A percentile compares a stretch with the other conserved stretches of the same genome.
These are phyloP conservation scores for Eulemur macaco DNA, from an alignment of 2,113 vertebrate species.

Conservation along the genomic window DNA sequence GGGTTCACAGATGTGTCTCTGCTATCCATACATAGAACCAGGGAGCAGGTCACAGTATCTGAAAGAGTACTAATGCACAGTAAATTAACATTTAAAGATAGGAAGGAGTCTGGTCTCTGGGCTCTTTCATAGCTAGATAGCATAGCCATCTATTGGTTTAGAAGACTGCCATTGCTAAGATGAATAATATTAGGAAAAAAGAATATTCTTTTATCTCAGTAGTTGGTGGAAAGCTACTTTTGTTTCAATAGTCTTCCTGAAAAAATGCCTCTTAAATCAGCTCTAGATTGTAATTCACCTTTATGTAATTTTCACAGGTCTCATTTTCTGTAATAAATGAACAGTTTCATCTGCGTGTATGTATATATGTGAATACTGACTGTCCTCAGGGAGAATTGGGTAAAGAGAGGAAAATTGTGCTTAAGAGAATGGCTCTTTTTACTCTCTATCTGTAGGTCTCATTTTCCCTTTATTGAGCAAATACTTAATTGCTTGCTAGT, in stretches of 20 bases:
- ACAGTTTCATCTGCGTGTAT: neutral
- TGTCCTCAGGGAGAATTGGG: neutral
- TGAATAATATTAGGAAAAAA: neutral
- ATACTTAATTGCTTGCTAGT: neutral
- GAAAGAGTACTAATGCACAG: neutral
- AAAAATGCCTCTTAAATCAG: slow-evolving; percentile 58
- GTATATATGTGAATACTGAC: neutral
- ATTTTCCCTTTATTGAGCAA: neutral
- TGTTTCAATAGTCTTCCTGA: neutral
- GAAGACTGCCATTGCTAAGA: neutral
- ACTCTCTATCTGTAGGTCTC: neutral
- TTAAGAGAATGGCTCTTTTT: neutral
- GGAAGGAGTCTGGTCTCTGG: neutral
- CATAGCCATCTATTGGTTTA: neutral
- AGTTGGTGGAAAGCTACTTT: slow-evolving; percentile 38
- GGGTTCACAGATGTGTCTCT: neutral
- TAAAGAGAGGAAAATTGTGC: neutral
- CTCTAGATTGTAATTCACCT: neutral
- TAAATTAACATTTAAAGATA: neutral
- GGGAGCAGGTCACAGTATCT: neutral
- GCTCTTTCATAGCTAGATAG: neutral
- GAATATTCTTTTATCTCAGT: neutral
- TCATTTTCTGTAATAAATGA: slow-evolving; percentile 60
- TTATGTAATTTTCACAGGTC: neutral
- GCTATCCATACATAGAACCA: neutral